Evolutionary conservation across 2,888 invertebrate genomes (phyloP), one percentile per base, ranked within the genome.

Genomic region (Bombylius discolor): DNA sequence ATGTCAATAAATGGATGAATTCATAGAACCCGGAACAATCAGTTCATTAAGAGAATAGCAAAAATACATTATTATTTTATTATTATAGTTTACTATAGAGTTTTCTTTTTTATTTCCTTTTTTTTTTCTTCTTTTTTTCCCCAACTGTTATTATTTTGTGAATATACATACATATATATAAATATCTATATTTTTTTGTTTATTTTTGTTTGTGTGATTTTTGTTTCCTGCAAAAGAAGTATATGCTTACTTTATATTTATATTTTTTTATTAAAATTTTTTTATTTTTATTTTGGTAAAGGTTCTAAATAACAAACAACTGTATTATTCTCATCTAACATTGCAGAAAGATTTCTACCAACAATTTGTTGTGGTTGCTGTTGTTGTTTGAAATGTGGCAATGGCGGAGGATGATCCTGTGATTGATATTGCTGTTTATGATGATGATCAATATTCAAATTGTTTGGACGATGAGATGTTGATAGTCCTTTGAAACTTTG

Each of bases 271-370:
- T 11, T 11, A 13, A 13, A 45, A 45, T 11, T 51, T 48, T 47
- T 51, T 39, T 46, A 14, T 5, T 39, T 49, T 63, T 64, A 70
- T 65, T 71, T 71, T 46, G 68, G 65, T 62, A 72, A 63, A 39
- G 89, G 89, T 70, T 90, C 89, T 65, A 90, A 73, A 69, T 89
- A 89, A 72, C 90, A 90, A 57, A 90, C 87, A 58, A 91, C 90
- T 59, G 89, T 89, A 67, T 84, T 84, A 66, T 87, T 85, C 49
- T 90, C 89, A 69, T 90, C 88, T 54, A 90, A 76, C 59, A 90
- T 90, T 13, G 90, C 90, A 36, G 90, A 73, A 57, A 72, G 61
- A 62, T 73, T 71, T 45, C 72, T 67, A 14, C 67, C 67, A 36
- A 62, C 52, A 55, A 66, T 64, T 55, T 67, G 67, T 55, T 66